Evolutionary conservation across 2,113 vertebrate genomes (phyloP).

Genomic region (Thalassoma bifasciatum): DNA sequence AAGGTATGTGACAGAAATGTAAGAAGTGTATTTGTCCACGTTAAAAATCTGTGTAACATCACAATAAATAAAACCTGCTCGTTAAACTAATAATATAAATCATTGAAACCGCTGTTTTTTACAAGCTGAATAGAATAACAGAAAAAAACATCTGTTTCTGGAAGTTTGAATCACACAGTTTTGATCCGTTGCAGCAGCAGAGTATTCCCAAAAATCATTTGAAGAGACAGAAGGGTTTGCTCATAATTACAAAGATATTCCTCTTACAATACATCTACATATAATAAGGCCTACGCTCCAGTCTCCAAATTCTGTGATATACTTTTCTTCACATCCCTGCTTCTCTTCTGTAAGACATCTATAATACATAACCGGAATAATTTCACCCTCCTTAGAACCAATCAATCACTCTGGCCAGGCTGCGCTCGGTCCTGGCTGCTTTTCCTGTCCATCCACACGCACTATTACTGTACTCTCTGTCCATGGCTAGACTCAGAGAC

Average conservation of each 20-base stretch:
- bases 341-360: constrained; percentile 57
- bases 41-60: no score
- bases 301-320: constrained; percentile 22
- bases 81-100: no score
- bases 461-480: constrained; percentile 39
- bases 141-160: no score
- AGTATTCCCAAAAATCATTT: no score
- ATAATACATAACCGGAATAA: constrained; percentile 73
- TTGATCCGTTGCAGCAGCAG: no score
- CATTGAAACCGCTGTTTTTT: no score
- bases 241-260: constrained; percentile 1
- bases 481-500: constrained; percentile 13
- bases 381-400: constrained; percentile 65
- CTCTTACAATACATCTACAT: background rate
- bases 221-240: background rate
- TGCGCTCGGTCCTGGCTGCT: constrained; percentile 27
- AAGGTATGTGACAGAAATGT: no score
- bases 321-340: constrained; percentile 44
- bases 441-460: constrained; percentile 35
- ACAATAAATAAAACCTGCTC: no score
- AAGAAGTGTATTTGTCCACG: no score
- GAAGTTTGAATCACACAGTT: no score
- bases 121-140: no score
- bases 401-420: constrained; percentile 69
- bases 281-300: background rate